Evolutionary conservation across 2,888 invertebrate genomes (phyloP).

Genomic region (Parascotia fuliginaria): DNA sequence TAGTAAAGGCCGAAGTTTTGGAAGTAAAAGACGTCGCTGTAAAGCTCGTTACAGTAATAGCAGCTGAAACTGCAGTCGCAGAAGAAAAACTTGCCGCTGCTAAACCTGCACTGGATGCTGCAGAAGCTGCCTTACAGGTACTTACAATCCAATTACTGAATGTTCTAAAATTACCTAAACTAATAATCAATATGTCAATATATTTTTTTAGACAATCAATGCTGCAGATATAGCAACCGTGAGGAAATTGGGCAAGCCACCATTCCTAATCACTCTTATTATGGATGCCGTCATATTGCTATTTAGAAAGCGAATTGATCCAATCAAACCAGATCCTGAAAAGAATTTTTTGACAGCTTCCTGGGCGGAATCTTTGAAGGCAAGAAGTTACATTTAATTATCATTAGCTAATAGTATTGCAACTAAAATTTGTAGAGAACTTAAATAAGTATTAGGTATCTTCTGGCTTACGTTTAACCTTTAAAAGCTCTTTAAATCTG

Average conservation of each 20-base stretch:
- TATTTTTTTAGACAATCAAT: constrained; percentile 92
- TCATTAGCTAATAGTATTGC: too few relatives aligned
- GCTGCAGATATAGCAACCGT: constrained; percentile 95
- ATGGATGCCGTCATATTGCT: constrained; percentile 95
- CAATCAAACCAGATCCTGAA: constrained; percentile 90
- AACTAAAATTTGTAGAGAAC: too few relatives aligned
- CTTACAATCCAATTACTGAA: too few relatives aligned
- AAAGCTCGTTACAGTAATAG: constrained; percentile 90
- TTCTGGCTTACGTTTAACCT: too few relatives aligned
- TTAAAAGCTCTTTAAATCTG: too few relatives aligned
- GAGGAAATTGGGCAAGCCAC: constrained; percentile 95
- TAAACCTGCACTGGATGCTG: constrained; percentile 94
- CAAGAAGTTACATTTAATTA: constrained; percentile 55
- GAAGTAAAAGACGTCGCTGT: constrained; percentile 93
- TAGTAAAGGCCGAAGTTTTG: constrained; percentile 92
- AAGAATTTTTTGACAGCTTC: constrained; percentile 91
- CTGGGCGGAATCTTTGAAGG: constrained; percentile 94
- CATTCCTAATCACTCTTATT: constrained; percentile 94
- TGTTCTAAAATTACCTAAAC: too few relatives aligned
- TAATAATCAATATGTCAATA: too few relatives aligned
- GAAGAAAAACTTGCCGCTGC: constrained; percentile 93
- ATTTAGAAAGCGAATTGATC: constrained; percentile 91
- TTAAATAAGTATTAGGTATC: too few relatives aligned
- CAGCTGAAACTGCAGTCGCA: constrained; percentile 92
- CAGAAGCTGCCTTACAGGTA: constrained; percentile 92